These are phyloP conservation scores for Triplophysa siluroides DNA, from an alignment of 2,113 vertebrate genomes.

Conservation along the genomic window DNA sequence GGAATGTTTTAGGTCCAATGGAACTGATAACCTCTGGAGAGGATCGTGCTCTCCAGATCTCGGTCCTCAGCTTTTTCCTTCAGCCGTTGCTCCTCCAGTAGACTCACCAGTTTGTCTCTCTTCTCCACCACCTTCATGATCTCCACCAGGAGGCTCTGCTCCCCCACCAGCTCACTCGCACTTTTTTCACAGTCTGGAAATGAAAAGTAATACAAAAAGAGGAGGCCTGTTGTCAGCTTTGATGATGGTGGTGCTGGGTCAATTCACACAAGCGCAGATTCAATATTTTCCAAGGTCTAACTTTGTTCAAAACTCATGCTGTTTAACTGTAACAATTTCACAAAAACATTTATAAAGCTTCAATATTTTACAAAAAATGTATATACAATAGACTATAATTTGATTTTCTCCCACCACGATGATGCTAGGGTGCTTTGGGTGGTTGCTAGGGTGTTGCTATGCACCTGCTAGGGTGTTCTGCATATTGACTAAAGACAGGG, in stretches of 20 bases:
- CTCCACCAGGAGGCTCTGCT: constrained; percentile 78
- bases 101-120: constrained; percentile 78
- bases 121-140: constrained; percentile 88
- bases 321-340: too few species aligned
- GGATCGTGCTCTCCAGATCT: constrained; percentile 77
- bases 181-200: constrained; percentile 80
- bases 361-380: too few species aligned
- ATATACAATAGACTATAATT: too few species aligned
- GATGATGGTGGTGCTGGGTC: neutral
- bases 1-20: constrained; percentile 69
- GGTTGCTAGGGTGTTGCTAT: too few species aligned
- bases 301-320: too few species aligned
- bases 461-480: too few species aligned
- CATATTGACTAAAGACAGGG: too few species aligned
- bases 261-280: neutral
- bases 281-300: neutral
- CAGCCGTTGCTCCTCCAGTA: constrained; percentile 85
- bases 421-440: too few species aligned
- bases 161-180: constrained; percentile 75
- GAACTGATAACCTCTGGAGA: constrained; percentile 77
- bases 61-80: constrained; percentile 81
- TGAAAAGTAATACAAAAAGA: constrained; percentile 24
- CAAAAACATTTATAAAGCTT: too few species aligned
- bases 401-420: too few species aligned
- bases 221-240: neutral